Evolutionary conservation across 2,888 invertebrate species (phyloP).

Genomic region (Sarcophaga subvicina): DNA sequence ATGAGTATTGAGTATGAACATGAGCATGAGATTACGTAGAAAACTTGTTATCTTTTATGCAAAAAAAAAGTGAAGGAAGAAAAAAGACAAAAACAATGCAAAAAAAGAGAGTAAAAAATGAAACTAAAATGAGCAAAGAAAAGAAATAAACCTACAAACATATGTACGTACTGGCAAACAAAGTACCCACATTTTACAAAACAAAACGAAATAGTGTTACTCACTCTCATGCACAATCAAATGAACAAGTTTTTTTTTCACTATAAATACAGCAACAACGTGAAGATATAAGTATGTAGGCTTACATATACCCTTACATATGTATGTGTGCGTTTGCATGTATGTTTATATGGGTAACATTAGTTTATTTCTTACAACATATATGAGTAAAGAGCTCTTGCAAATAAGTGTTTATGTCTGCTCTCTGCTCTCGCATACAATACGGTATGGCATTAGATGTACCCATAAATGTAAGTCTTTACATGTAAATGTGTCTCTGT

Average conservation of each 20-base stretch:
- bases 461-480: background rate
- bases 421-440: background rate
- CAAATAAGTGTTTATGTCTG: background rate
- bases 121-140: constrained; percentile 53
- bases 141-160: constrained; percentile 5
- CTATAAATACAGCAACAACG: no score
- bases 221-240: background rate
- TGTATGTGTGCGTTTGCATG: background rate
- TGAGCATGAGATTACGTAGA: constrained; percentile 60
- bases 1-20: constrained; percentile 33
- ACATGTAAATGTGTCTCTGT: constrained; percentile 13
- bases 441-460: background rate
- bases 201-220: constrained; percentile 28
- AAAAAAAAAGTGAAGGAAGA: constrained; percentile 30
- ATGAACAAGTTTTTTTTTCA: no score
- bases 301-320: constrained; percentile 1
- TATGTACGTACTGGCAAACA: background rate
- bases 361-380: background rate
- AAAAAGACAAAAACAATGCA: constrained; percentile 20
- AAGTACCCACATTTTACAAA: constrained; percentile 35
- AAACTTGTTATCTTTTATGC: constrained; percentile 67
- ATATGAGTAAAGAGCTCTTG: background rate
- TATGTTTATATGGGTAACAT: background rate
- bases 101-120: background rate
- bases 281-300: no score